A percentile compares a stretch with the other conserved stretches of the same genome.
These are phyloP conservation scores for Enteromius anoplus DNA, from an alignment of 2,797 vertebrate species.

Conservation along the genomic window DNA sequence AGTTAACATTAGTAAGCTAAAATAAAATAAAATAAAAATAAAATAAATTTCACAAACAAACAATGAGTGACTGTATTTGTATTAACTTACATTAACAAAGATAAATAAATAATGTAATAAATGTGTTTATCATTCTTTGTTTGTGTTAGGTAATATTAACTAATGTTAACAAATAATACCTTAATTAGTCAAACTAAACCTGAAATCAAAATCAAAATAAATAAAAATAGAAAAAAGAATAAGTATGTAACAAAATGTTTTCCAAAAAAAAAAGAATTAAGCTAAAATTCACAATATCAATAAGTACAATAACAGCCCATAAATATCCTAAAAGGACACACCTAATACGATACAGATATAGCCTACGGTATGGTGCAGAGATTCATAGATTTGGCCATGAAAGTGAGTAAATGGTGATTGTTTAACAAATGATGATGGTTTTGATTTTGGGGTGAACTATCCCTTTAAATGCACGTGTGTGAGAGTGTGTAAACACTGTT, in stretches of 20 bases:
- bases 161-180: no score
- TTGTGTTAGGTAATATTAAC: no score
- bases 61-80: no score
- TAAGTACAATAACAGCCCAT: not conserved
- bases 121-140: no score
- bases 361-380: not conserved
- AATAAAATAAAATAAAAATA: no score
- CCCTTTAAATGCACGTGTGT: not conserved
- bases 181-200: not conserved
- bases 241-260: not conserved
- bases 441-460: not conserved
- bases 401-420: not conserved
- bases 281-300: not conserved
- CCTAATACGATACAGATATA: not conserved
- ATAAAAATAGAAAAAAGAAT: not conserved
- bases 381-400: not conserved
- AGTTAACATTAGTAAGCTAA: no score
- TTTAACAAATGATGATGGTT: conserved; percentile 16
- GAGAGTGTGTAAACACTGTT: conserved; percentile 22
- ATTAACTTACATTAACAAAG: no score
- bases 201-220: no score
- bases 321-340: not conserved
- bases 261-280: not conserved
- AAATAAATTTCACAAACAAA: no score
- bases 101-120: no score